These are phyloP conservation scores for Heliornis fulica DNA, from an alignment of 2,113 vertebrate species.

Conservation along the genomic window DNA sequence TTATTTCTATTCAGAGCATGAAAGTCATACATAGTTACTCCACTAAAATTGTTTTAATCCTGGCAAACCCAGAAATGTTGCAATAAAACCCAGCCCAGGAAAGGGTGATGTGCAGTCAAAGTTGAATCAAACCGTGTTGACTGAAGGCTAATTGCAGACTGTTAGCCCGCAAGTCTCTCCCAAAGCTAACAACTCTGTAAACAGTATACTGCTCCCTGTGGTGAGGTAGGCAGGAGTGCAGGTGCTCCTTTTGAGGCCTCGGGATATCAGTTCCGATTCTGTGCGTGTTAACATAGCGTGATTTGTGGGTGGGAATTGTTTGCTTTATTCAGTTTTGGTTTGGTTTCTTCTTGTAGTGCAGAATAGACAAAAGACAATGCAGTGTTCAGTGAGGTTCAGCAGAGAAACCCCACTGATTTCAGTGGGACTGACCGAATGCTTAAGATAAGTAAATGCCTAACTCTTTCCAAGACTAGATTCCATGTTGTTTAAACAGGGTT, in stretches of 20 bases:
- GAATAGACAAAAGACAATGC: background rate
- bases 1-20: background rate
- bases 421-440: background rate
- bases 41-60: background rate
- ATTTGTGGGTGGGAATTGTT: background rate
- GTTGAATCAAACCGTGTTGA: background rate
- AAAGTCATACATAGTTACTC: background rate
- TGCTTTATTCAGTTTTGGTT: background rate
- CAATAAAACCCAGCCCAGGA: conserved; percentile 22
- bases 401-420: background rate
- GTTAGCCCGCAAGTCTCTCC: background rate
- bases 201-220: background rate
- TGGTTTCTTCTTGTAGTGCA: background rate
- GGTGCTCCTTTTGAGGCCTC: background rate
- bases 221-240: background rate
- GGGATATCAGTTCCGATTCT: background rate
- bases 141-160: background rate
- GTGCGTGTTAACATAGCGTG: background rate
- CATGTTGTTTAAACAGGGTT: background rate
- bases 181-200: background rate
- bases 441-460: background rate
- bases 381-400: background rate
- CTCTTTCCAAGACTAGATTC: background rate
- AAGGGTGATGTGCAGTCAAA: conserved; percentile 1
- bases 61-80: conserved; percentile 15